Percentiles rank a stretch among this genome's conserved stretches.
Conservation (phyloP, 2,888 invertebrate genomes). For the Lordiphosa andalusiaca region DNA sequence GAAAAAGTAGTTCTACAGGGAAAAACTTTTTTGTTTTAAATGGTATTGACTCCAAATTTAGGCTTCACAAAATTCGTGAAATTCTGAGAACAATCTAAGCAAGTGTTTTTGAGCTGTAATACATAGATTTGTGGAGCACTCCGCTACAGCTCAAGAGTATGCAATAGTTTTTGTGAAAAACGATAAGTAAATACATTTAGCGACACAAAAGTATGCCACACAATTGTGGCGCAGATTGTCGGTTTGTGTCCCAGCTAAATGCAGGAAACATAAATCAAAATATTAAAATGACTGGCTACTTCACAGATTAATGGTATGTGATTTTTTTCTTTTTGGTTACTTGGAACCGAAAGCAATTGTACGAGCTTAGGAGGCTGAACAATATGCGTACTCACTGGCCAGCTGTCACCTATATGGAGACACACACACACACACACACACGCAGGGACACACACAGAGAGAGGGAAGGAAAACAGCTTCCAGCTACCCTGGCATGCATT, state of each 20-base stretch:
- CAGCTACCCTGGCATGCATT: slow-evolving; percentile 44
- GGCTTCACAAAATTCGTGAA: no score
- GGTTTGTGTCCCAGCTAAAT: slow-evolving; percentile 31
- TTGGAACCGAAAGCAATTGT: slow-evolving; percentile 40
- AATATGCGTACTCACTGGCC: slow-evolving; percentile 71
- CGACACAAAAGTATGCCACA: slow-evolving; percentile 42
- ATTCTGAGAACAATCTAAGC: no score
- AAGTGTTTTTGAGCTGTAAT: no score
- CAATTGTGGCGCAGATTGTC: background rate
- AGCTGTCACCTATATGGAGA: slow-evolving; percentile 48
- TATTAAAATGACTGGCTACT: slow-evolving; percentile 5
- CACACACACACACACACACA: no score
- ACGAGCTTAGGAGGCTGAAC: slow-evolving; percentile 46
- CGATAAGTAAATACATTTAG: no score
- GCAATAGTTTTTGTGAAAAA: no score
- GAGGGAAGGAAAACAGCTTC: background rate
- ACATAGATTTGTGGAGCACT: no score
- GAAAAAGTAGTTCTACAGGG: no score
- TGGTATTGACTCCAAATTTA: no score
- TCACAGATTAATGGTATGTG: slow-evolving; percentile 44
- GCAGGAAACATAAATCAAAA: slow-evolving; percentile 24
- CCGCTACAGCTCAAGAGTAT: no score
- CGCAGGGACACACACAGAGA: background rate
- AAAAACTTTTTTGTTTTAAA: no score
- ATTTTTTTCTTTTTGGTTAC: slow-evolving; percentile 4